phyloP scores from a whole-genome alignment of 2,797 vertebrate genomes.

The Pangasius macronema region DNA sequence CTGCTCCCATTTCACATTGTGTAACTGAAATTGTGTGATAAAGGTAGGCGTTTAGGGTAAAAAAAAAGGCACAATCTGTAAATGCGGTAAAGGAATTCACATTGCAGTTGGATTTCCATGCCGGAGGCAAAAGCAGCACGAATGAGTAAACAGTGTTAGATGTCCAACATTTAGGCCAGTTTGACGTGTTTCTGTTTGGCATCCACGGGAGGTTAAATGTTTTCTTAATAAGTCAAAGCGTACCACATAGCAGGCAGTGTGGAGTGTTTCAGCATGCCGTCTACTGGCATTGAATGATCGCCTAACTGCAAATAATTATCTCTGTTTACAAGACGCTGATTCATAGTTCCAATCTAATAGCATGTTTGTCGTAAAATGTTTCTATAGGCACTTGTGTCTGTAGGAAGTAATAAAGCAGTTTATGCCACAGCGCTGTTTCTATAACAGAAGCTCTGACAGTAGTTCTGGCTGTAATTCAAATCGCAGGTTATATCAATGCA shows the following conservation, averaged over 20 bases:
- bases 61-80: constrained; percentile 14
- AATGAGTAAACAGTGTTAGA: constrained; percentile 64
- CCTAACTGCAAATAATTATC: constrained; percentile 25
- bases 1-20: constrained; percentile 23
- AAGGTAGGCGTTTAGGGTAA: background rate
- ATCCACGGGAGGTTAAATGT: constrained; percentile 41
- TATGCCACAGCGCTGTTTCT: background rate
- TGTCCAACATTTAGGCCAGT: constrained; percentile 55
- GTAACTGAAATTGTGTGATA: constrained; percentile 37
- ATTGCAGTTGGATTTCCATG: constrained; percentile 39
- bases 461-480: background rate
- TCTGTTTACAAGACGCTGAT: constrained; percentile 34
- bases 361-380: background rate
- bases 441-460: background rate
- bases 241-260: constrained; percentile 9
- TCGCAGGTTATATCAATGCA: background rate
- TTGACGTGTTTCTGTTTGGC: constrained; percentile 53
- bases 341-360: constrained; percentile 16
- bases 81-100: constrained; percentile 34
- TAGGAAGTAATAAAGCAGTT: constrained; percentile 8
- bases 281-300: constrained; percentile 2
- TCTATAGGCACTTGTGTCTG: background rate
- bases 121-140: constrained; percentile 43
- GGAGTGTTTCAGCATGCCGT: constrained; percentile 5
- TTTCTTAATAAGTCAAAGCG: constrained; percentile 34